Evolutionary conservation across 2,113 vertebrate species (phyloP), one percentile per base, ranked within the genome.

Genomic region (Lanius collurio): DNA sequence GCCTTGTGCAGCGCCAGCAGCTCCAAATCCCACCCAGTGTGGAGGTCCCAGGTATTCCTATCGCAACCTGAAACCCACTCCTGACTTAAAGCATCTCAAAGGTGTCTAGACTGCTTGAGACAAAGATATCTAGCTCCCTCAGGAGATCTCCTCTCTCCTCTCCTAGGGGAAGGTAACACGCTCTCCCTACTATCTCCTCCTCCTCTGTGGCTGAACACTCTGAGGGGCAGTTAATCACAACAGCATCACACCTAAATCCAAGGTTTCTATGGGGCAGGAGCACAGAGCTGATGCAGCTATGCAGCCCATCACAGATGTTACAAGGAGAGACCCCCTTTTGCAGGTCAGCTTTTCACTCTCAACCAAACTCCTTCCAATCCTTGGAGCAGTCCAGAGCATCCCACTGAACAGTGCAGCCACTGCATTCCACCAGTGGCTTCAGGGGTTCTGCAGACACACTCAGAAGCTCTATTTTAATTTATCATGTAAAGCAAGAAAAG

Each of bases 301-400:
- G 53, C 24, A 70, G 63, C 17, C 21, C 55, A 67, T 23, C 46
- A 70, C 41, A 78, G 16, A n/a, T 28, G 41, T 42, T 39, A 70
- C 20, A 46, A 56, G n/a, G 20, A 79, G 22, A 46, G 7, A 46
- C 0, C 0, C 7, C 8, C 26, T 80, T 56, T 6, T 2, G 1
- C 53, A 90, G 24, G 17, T 42, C 3, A 0, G 35, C n/a, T 92
- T 76, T 77, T 39, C 83, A 70, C 59, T 77, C 46, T 60, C 35
- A 62, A 68, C 9, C 44, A 79, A 85, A 83, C 41, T 19, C 28
- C 46, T 88, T 49, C 49, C 37, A 69, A 19, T 6, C 46, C 74
- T 78, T 1, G 0, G 52, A 80, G 68, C 35, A 63, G 31, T 35
- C n/a, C 83, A 92, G 42, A 93, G 42, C 33, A 70, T 23, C 80